Percentiles rank a stretch among this genome's conserved stretches.
These are phyloP conservation scores for Sphenodon punctatus DNA, from an alignment of 2,797 vertebrate species.

Conservation along the genomic window DNA sequence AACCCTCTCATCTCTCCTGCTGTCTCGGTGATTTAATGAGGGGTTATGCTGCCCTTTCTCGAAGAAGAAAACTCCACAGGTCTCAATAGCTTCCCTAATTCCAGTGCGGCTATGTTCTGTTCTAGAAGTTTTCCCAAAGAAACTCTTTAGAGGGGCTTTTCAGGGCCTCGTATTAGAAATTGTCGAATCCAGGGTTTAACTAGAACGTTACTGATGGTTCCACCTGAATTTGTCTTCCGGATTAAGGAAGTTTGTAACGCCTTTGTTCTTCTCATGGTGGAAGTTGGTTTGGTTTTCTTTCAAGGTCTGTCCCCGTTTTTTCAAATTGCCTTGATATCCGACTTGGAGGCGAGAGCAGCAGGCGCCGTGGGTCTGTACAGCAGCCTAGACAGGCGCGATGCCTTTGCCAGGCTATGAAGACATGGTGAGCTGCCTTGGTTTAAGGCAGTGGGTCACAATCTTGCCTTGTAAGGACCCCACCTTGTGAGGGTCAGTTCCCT, in stretches of 20 bases:
- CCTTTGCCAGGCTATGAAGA: too few species aligned
- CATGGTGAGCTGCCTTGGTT: too few species aligned
- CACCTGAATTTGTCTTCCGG: conserved; percentile 62
- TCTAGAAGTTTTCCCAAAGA: conserved; percentile 56
- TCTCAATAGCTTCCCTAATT: conserved; percentile 16
- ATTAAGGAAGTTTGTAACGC: neutral
- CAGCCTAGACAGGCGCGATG: too few species aligned
- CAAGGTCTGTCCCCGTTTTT: conserved; percentile 53
- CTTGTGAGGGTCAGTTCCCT: neutral
- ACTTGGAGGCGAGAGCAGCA: too few species aligned
- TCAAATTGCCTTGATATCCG: conserved; percentile 48
- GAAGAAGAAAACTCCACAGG: neutral
- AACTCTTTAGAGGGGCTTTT: conserved; percentile 25
- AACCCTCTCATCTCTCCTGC: too few species aligned
- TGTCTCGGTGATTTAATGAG: neutral
- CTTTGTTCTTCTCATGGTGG: neutral
- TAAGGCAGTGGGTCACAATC: neutral
- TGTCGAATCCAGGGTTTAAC: conserved; percentile 37
- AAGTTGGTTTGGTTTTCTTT: conserved; percentile 53
- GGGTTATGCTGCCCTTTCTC: neutral
- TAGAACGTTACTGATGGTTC: conserved; percentile 39
- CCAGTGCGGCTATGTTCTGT: conserved; percentile 32
- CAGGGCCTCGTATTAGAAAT: conserved; percentile 53
- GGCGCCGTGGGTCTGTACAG: too few species aligned
- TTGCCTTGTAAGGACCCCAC: neutral